phyloP scores from a whole-genome alignment of 2,113 vertebrate species.

The Alaudala cheleensis region DNA sequence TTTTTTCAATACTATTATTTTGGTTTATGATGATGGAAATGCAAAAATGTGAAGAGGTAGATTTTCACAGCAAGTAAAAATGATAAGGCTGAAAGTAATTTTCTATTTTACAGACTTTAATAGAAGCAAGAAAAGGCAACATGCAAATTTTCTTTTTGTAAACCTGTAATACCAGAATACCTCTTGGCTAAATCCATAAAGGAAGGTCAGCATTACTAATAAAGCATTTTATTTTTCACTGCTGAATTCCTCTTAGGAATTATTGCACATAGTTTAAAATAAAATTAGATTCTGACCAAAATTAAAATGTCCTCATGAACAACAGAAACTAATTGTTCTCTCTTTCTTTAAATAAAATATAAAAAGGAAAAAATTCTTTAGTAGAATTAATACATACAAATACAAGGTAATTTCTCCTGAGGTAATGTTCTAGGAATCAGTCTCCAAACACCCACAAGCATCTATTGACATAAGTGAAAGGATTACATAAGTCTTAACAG shows the following conservation, averaged over 20 bases:
- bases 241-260: neutral
- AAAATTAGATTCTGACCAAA: neutral
- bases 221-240: neutral
- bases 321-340: neutral
- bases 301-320: neutral
- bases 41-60: neutral
- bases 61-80: neutral
- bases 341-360: neutral
- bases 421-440: neutral
- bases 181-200: neutral
- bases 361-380: neutral
- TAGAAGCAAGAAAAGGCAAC: neutral
- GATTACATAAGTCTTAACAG: neutral
- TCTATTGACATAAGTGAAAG: neutral
- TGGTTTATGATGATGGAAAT: neutral
- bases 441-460: slow-evolving; percentile 20
- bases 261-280: neutral
- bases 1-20: neutral
- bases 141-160: neutral
- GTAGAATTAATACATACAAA: neutral
- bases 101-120: neutral
- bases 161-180: neutral
- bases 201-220: neutral
- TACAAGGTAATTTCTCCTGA: neutral
- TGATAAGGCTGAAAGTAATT: neutral